Base-by-base conservation (phyloP, 2,113 vertebrate genomes). In the Bos indicus region DNA sequence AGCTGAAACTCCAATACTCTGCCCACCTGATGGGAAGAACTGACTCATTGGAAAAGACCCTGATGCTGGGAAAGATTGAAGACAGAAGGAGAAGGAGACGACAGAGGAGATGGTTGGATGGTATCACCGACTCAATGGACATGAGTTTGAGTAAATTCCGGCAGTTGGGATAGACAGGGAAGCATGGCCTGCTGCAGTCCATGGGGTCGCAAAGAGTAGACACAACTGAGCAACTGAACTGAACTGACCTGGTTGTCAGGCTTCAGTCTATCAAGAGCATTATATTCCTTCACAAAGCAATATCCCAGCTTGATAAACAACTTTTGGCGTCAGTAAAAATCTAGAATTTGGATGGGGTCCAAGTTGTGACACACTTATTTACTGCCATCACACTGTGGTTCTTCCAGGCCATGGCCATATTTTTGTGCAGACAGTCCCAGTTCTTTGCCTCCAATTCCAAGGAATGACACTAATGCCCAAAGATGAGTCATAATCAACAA, bases 401-500 rank as follows among this genome's bases (percentile, higher is more conserved):
- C 59, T 89, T 89, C 51, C 84, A 90, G 46, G 77, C 0, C 13
- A 11, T 33, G 40, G 25, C 36, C 56, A 14, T n/a, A 40, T 80
- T 96, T 94, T 40, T 82, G 4, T 9, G 25, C 15, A 78, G 26
- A 62, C 21, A 40, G 36, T 74, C 64, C 81, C 19, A 90, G n/a
- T 48, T 46, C 13, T 57, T 94, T 92, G 43, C 56, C 46, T 87
- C 74, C 40, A 43, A 17, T 94, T 94, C 71, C 25, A 92, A 94
- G 33, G 77, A 87, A 12, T 62, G 23, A 71, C 46, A 90, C 40
- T 95, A 81, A 85, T 43, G 67, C 23, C 74, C 43, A 36, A 85
- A 90, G 21, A 94, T 56, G 33, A 93, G 23, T 95, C 77, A 85
- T 71, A 88, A 85, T 60, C 28, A 43, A 89, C 77, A 95, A 83